Evolutionary conservation across 2,797 vertebrate species (phyloP), one percentile per base, ranked within the genome.

Genomic region (Enteromius trimaculatus): DNA sequence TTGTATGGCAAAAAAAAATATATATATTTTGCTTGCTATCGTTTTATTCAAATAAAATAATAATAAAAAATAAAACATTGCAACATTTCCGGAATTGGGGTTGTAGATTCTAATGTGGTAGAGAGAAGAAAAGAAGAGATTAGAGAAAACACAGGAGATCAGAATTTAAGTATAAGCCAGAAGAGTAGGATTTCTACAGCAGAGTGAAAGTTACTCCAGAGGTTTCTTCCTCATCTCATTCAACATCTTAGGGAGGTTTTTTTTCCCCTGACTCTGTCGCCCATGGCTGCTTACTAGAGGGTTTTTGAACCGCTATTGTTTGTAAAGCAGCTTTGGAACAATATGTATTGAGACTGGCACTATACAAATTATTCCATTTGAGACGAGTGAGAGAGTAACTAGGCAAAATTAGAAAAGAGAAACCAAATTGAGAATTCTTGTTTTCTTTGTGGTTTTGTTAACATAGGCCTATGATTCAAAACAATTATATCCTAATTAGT

Each of bases 161-260:
- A 55, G 49, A n/a, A 4, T 55, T 74, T n/a, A 23, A 75, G 17
- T n/a, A n/a, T 14, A 4, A 64, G 14, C 14, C 19, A 74, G 34
- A 53, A 21, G 19, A 76, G 72, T 21, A 58, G 72, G 7, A 34
- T 53, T 53, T 53, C 29, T 74, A 29, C 29, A 31, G 47, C 47
- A 51, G 69, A 72, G 47, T 10, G 6, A 13, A 23, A 10, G 29
- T 66, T 66, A 17, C 70, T 74, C 70, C 71, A 31, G 29, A 74
- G 71, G 47, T 58, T 76, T 58, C 21, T 76, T 76, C 21, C 31
- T 75, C 72, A 23, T 75, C 31, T 37, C 51, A 55, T 53, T 37
- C 31, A 75, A 34, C 51, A n/a, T 76, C 51, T 58, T 23, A 0
- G 26, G 26, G 26, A 72, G 44, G 14, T 37, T 49, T n/a, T 75